phyloP scores from a whole-genome alignment of 37 sponge, comb jelly and placozoan species.

The Ephydatia muelleri region DNA sequence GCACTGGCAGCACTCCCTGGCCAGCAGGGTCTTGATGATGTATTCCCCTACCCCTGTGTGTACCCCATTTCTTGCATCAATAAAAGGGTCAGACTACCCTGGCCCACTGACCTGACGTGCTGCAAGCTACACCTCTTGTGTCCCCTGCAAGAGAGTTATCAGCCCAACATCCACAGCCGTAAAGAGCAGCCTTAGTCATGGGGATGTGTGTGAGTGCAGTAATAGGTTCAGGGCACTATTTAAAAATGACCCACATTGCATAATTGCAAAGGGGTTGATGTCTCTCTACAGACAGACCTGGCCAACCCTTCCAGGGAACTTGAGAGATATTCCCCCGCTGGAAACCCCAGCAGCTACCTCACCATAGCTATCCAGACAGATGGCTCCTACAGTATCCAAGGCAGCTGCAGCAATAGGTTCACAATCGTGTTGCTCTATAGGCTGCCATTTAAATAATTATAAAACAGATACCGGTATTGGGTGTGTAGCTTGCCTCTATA shows the following conservation, averaged over 20 bases:
- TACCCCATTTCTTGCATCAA: neutral
- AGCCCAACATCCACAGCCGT: slow-evolving; percentile 87
- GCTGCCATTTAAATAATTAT: neutral
- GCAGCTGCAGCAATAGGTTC: neutral
- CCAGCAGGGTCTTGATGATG: slow-evolving; percentile 67
- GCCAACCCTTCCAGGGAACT: slow-evolving; percentile 80
- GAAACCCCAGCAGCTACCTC: slow-evolving; percentile 59
- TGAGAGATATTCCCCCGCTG: slow-evolving; percentile 85
- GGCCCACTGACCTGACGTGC: slow-evolving; percentile 55
- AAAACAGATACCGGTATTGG: neutral
- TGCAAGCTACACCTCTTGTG: slow-evolving; percentile 47
- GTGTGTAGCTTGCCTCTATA: neutral
- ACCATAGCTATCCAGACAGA: slow-evolving; percentile 58
- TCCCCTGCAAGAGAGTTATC: neutral
- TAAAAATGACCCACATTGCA: neutral
- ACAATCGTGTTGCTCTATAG: neutral
- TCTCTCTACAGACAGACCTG: slow-evolving; percentile 18
- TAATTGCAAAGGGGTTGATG: neutral
- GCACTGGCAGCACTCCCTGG: slow-evolving; percentile 56
- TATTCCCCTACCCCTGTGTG: slow-evolving; percentile 71
- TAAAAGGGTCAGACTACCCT: neutral
- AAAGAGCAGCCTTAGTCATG: slow-evolving; percentile 53
- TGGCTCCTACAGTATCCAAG: slow-evolving; percentile 79
- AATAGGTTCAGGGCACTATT: neutral
- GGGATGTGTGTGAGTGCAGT: neutral